These are phyloP conservation scores for Eclectus roratus DNA, from an alignment of 2,113 vertebrate genomes.

Conservation along the genomic window DNA sequence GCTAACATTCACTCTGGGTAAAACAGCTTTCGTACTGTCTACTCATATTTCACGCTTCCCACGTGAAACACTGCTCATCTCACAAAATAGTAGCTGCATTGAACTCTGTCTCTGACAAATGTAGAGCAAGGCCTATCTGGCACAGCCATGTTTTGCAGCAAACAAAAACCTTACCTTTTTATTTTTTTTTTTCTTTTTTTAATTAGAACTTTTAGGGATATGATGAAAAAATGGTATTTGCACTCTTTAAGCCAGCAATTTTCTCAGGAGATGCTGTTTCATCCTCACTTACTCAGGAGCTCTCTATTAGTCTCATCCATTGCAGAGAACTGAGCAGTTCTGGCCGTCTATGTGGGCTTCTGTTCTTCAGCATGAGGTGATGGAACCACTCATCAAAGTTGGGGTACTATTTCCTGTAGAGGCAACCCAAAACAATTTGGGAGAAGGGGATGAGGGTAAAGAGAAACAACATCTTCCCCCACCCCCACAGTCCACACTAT, in stretches of 20 bases:
- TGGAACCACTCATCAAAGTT: background rate
- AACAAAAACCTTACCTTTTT: background rate
- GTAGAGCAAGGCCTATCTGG: background rate
- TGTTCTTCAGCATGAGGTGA: background rate
- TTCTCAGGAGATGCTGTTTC: background rate
- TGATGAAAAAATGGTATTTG: background rate
- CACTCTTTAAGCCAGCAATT: background rate
- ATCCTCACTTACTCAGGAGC: background rate
- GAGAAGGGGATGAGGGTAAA: background rate
- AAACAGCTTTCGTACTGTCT: background rate
- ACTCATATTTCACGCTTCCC: background rate
- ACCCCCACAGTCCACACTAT: background rate
- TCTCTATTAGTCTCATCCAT: background rate
- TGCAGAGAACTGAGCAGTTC: background rate
- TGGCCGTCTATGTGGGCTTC: background rate
- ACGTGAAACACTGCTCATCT: background rate
- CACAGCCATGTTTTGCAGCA: background rate
- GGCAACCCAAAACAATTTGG: background rate
- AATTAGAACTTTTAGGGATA: background rate
- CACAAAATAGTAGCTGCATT: background rate
- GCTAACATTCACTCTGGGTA: background rate
- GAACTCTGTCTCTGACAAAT: background rate
- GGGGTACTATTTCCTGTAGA: background rate
- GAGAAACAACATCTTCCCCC: background rate
- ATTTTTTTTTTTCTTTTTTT: background rate